Percentiles rank a stretch among this genome's conserved stretches.
These are phyloP conservation scores for Listrodromus nycthemerus DNA, from an alignment of 2,888 invertebrate genomes.

Conservation along the genomic window DNA sequence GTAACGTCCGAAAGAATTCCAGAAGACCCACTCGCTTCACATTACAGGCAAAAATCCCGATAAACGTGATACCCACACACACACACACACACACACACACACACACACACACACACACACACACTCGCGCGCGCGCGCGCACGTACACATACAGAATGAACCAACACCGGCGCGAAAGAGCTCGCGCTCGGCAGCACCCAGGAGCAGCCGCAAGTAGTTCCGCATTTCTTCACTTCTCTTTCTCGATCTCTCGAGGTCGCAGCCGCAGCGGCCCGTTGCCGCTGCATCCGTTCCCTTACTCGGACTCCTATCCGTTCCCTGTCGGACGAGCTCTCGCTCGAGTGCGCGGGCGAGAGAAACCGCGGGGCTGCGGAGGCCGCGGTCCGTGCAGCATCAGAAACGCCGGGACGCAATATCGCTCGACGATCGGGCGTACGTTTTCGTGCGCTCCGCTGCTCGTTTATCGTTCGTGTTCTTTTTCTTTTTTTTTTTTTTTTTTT, in stretches of 20 bases:
- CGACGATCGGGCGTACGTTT: slow-evolving; percentile 53
- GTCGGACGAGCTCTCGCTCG: slow-evolving; percentile 53
- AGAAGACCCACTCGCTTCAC: slow-evolving; percentile 25
- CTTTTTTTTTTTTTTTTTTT: slow-evolving; percentile 2
- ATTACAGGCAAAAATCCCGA: slow-evolving; percentile 45
- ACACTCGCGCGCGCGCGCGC: not conserved
- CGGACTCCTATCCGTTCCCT: slow-evolving; percentile 45
- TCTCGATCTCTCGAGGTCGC: slow-evolving; percentile 67
- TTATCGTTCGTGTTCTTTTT: slow-evolving; percentile 20
- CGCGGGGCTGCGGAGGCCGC: slow-evolving; percentile 30
- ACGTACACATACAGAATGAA: not conserved
- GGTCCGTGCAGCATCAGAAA: slow-evolving; percentile 36
- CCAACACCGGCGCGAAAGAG: slow-evolving; percentile 20
- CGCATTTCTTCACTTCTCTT: slow-evolving; percentile 68
- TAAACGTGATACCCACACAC: slow-evolving; percentile 38
- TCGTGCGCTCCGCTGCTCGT: slow-evolving; percentile 40
- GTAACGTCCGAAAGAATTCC: slow-evolving; percentile 42
- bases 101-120: not conserved
- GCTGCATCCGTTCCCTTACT: slow-evolving; percentile 61
- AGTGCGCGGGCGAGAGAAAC: slow-evolving; percentile 56
- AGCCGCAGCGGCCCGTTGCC: slow-evolving; percentile 48
- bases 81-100: not conserved
- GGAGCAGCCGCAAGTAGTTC: slow-evolving; percentile 59
- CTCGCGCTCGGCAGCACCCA: slow-evolving; percentile 50
- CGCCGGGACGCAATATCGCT: slow-evolving; percentile 43